phyloP scores from a whole-genome alignment of 37 sponge, comb jelly and placozoan species.

The Eunapius fragilis region DNA sequence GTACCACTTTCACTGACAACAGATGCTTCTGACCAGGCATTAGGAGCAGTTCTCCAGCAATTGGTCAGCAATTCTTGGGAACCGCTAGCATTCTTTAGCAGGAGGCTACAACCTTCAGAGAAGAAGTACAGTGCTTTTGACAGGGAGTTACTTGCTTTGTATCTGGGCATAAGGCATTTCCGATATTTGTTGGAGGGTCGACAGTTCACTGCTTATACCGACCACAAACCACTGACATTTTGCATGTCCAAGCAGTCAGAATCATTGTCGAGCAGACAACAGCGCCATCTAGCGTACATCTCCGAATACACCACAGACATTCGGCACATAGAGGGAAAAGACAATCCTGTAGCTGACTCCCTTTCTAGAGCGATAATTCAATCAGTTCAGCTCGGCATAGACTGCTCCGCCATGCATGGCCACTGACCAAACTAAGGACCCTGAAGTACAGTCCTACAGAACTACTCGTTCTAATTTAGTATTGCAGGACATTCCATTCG shows the following conservation, averaged over 20 bases:
- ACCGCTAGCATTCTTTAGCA: slow-evolving; percentile 36
- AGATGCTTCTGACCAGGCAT: slow-evolving; percentile 28
- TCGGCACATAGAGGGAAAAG: background rate
- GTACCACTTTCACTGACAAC: slow-evolving; percentile 13
- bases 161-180: slow-evolving; percentile 29
- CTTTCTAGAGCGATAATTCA: slow-evolving; percentile 4
- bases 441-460: slow-evolving; percentile 4
- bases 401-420: slow-evolving; percentile 38
- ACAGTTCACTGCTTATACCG: slow-evolving; percentile 25
- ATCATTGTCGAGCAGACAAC: slow-evolving; percentile 10
- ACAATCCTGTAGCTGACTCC: slow-evolving; percentile 18
- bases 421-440: background rate
- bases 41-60: slow-evolving; percentile 45
- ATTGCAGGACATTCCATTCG: slow-evolving; percentile 7
- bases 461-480: background rate
- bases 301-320: slow-evolving; percentile 32
- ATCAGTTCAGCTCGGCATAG: slow-evolving; percentile 17
- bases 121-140: slow-evolving; percentile 50
- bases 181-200: slow-evolving; percentile 42
- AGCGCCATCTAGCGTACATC: slow-evolving; percentile 12
- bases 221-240: slow-evolving; percentile 50
- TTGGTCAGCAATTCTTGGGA: slow-evolving; percentile 1
- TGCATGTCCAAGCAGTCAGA: slow-evolving; percentile 30
- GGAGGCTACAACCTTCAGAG: slow-evolving; percentile 20
- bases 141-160: slow-evolving; percentile 34